Evolutionary conservation across 2,888 invertebrate genomes (phyloP).

Genomic region (Eupithecia exiguata): DNA sequence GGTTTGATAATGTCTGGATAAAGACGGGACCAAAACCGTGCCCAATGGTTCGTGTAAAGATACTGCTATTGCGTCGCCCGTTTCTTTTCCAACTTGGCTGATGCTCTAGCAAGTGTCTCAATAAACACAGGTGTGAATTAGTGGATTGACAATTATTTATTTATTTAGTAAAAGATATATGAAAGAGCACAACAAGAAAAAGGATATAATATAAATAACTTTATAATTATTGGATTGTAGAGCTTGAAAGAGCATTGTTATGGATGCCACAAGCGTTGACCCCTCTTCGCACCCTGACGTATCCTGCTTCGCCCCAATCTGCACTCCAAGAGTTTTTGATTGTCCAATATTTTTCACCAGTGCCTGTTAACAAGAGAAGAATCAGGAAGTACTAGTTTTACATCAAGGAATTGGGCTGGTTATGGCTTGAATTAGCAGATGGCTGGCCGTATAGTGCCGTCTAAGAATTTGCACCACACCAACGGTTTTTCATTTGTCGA

Average conservation of each 20-base stretch:
- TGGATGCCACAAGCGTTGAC: background rate
- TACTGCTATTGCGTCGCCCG: no score
- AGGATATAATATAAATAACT: background rate
- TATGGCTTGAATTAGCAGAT: background rate
- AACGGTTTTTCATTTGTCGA: no score
- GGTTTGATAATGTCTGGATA: no score
- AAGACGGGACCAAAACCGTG: no score
- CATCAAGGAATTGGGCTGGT: background rate
- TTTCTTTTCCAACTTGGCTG: no score
- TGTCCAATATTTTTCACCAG: conserved; percentile 23
- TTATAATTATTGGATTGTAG: background rate
- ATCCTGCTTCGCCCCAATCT: conserved; percentile 23
- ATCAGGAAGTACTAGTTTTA: background rate
- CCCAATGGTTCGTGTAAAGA: no score
- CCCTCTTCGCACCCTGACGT: conserved; percentile 10
- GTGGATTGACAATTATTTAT: no score
- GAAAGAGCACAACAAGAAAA: no score
- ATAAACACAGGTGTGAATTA: no score
- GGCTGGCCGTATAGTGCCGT: background rate
- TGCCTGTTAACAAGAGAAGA: conserved; percentile 8
- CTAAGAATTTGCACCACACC: background rate
- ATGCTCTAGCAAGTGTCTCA: no score
- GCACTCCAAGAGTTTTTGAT: conserved; percentile 29
- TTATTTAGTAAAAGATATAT: no score
- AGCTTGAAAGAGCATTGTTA: background rate